phyloP scores from a whole-genome alignment of 2,797 vertebrate species.

The Sebastes paucispinis region DNA sequence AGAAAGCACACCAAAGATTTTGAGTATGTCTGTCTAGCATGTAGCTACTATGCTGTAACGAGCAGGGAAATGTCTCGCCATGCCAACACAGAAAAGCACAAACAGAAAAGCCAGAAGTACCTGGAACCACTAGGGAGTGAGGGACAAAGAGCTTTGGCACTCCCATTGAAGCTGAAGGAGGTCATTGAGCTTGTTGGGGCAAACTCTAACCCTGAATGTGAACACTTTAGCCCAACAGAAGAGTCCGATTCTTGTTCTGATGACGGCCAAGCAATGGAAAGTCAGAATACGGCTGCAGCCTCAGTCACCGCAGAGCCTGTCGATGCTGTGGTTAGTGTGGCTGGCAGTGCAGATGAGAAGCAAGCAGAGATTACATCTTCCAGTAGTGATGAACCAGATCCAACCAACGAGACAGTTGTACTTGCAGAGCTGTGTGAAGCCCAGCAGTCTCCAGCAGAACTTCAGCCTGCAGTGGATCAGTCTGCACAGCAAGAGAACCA shows the following conservation, averaged over 20 bases:
- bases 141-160: slow-evolving; percentile 19
- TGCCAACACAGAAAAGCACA: slow-evolving; percentile 93
- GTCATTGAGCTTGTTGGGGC: slow-evolving; percentile 15
- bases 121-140: slow-evolving; percentile 55
- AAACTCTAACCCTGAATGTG: slow-evolving; percentile 28
- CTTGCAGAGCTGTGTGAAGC: slow-evolving; percentile 6
- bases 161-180: slow-evolving; percentile 37
- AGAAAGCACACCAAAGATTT: slow-evolving; percentile 93
- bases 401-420: neutral
- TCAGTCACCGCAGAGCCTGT: neutral
- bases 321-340: slow-evolving; percentile 1
- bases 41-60: slow-evolving; percentile 94
- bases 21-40: slow-evolving; percentile 95
- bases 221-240: slow-evolving; percentile 18
- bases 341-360: slow-evolving; percentile 24
- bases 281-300: slow-evolving; percentile 1
- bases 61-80: slow-evolving; percentile 94
- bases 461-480: slow-evolving; percentile 9
- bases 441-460: slow-evolving; percentile 34
- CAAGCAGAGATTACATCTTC: slow-evolving; percentile 23
- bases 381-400: slow-evolving; percentile 13
- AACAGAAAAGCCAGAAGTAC: slow-evolving; percentile 88
- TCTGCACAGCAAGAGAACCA: slow-evolving; percentile 14
- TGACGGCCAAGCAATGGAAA: slow-evolving; percentile 14
- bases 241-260: slow-evolving; percentile 36